A percentile compares a stretch with the other conserved stretches of the same genome.
Evolutionary conservation across 2,113 vertebrate genomes (phyloP).

Genomic region (Forbesichthys agassizii): DNA sequence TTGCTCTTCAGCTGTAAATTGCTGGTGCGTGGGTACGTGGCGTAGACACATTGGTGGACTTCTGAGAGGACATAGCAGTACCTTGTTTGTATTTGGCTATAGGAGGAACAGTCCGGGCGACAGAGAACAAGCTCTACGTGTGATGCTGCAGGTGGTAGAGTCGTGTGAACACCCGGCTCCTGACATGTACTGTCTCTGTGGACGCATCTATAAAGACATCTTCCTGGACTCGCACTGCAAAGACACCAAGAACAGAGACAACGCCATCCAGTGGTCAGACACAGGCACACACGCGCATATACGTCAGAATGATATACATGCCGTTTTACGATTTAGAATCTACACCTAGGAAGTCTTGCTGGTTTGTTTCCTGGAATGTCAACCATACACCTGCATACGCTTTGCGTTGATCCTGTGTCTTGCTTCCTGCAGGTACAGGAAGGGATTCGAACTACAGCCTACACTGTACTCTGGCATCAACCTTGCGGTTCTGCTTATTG

Average conservation of each 20-base stretch:
- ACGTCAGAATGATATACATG: background rate
- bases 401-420: background rate
- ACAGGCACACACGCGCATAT: background rate
- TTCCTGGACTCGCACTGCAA: constrained; percentile 92
- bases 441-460: constrained; percentile 94
- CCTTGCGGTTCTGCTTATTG: constrained; percentile 89
- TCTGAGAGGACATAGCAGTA: background rate
- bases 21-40: too few species aligned
- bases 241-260: constrained; percentile 85
- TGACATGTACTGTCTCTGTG: constrained; percentile 96
- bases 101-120: constrained; percentile 89
- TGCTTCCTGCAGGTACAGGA: constrained; percentile 84
- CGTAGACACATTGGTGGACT: too few species aligned
- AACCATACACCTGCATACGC: too few species aligned
- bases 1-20: too few species aligned
- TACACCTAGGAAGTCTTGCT: background rate
- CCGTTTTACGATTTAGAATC: background rate
- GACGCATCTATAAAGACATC: constrained; percentile 95
- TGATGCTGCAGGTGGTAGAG: constrained; percentile 90
- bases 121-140: constrained; percentile 85
- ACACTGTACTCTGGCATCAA: constrained; percentile 95
- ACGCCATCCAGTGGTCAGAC: constrained; percentile 86
- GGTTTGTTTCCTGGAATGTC: background rate
- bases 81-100: constrained; percentile 37
- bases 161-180: constrained; percentile 87